phyloP scores from a whole-genome alignment of 2,888 invertebrate genomes.

The Melitaea athalia region DNA sequence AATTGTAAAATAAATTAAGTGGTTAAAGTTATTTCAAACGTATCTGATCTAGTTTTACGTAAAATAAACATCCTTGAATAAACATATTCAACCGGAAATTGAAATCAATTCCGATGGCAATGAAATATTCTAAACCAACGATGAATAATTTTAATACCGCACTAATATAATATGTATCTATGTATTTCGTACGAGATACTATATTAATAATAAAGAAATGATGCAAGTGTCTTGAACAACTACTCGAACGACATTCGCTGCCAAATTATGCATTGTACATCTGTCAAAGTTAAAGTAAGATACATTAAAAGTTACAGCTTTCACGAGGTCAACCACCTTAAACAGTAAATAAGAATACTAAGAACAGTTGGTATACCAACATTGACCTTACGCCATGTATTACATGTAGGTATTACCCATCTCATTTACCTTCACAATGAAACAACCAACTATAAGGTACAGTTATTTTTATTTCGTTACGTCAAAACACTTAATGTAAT shows the following conservation, averaged over 20 bases:
- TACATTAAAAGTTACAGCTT: not conserved
- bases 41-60: too few species aligned
- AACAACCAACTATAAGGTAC: not conserved
- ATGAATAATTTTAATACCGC: not conserved
- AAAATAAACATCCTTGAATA: too few species aligned
- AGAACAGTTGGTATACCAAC: slow-evolving; percentile 2
- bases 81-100: too few species aligned
- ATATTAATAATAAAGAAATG: not conserved
- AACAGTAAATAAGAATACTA: not conserved
- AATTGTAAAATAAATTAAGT: too few species aligned
- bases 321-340: not conserved
- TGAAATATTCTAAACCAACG: too few species aligned
- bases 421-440: slow-evolving; percentile 6
- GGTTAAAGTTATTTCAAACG: too few species aligned
- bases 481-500: not conserved
- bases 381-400: slow-evolving; percentile 2
- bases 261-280: slow-evolving; percentile 11
- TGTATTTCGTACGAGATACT: not conserved
- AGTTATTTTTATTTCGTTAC: not conserved
- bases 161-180: too few species aligned
- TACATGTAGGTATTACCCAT: not conserved
- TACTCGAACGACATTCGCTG: slow-evolving; percentile 7
- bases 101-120: too few species aligned
- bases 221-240: not conserved
- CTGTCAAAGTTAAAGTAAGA: slow-evolving; percentile 5